Evolutionary conservation across 2,888 invertebrate genomes (phyloP).

Genomic region (Drosophila flavopinicola): DNA sequence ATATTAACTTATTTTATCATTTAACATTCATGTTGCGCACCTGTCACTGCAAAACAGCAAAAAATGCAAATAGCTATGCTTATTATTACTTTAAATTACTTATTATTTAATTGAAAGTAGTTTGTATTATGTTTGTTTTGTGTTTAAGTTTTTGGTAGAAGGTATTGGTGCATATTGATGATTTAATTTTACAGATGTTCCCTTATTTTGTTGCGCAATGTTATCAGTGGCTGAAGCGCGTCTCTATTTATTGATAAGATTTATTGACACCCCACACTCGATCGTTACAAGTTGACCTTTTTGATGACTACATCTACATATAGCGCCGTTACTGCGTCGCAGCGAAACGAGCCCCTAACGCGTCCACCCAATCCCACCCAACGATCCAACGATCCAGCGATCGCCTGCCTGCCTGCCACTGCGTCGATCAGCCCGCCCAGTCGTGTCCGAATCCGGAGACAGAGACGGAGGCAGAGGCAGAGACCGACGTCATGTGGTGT

Average conservation of each 20-base stretch:
- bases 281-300: constrained; percentile 55
- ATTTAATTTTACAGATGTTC: neutral
- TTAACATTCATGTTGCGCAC: no score
- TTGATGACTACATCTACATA: constrained; percentile 16
- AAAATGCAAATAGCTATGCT: no score
- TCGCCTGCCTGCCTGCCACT: neutral
- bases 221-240: constrained; percentile 11
- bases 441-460: constrained; percentile 23
- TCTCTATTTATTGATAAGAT: constrained; percentile 65
- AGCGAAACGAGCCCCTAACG: constrained; percentile 43
- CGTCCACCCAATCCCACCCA: neutral
- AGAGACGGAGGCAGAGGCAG: constrained; percentile 12
- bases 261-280: constrained; percentile 63
- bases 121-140: no score
- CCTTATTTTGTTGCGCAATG: constrained; percentile 5
- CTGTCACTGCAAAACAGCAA: no score
- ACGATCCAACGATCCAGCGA: constrained; percentile 5
- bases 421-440: constrained; percentile 31
- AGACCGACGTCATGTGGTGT: constrained; percentile 59
- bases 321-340: constrained; percentile 37
- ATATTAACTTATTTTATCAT: no score
- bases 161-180: no score
- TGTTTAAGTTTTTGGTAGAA: no score
- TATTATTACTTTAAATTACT: no score
- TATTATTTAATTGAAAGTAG: neutral